Percentiles rank a stretch among this genome's conserved stretches.
Conservation (phyloP, 1,140 invertebrate species). For the Polypedilum pembai region DNA sequence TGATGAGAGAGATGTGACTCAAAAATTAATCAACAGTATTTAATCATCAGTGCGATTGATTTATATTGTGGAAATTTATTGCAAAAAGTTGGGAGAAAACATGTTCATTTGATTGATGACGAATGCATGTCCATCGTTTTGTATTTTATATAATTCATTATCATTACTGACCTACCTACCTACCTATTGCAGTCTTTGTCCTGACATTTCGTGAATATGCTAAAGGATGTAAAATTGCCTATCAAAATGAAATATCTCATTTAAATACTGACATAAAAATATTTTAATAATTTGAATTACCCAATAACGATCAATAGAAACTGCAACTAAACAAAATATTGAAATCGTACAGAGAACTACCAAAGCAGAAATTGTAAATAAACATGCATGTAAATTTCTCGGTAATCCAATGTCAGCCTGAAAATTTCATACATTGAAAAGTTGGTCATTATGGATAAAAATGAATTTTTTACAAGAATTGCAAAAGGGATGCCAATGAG, state of each 20-base stretch:
- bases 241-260: background rate
- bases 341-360: constrained; percentile 85
- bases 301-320: constrained; percentile 87
- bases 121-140: too few relatives aligned
- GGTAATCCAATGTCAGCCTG: constrained; percentile 59
- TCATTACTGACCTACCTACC: constrained; percentile 63
- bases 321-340: constrained; percentile 83
- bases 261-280: background rate
- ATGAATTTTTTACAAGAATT: constrained; percentile 54
- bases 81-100: too few relatives aligned
- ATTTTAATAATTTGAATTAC: background rate
- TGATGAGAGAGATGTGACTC: too few relatives aligned
- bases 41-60: too few relatives aligned
- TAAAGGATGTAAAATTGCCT: constrained; percentile 79
- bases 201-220: constrained; percentile 79
- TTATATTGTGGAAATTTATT: too few relatives aligned
- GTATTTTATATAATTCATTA: too few relatives aligned
- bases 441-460: background rate
- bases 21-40: too few relatives aligned
- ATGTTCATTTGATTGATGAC: too few relatives aligned
- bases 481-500: constrained; percentile 77
- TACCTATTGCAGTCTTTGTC: constrained; percentile 73
- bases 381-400: constrained; percentile 66
- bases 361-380: constrained; percentile 79
- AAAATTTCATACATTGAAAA: background rate